Base-by-base conservation (phyloP, 2,113 vertebrate genomes). In the Nansenia antarctica region DNA sequence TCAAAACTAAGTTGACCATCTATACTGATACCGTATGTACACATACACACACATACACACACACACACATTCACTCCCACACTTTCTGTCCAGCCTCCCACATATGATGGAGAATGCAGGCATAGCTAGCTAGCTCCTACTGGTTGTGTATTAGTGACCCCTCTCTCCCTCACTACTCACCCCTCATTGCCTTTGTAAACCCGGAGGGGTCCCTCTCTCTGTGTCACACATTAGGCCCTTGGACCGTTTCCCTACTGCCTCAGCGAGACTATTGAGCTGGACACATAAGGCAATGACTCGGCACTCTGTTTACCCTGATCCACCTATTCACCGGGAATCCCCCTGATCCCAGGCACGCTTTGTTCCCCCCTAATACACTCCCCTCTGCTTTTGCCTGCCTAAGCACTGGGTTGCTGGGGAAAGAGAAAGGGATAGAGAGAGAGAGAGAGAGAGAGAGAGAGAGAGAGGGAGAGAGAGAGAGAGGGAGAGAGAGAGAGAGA, bases 241-340 rank as follows among this genome's bases (percentile, higher is more conserved):
- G 92, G 87, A 90, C 63, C 35, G 67, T 79, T 90, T 92, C 80
- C 81, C 84, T 87, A 87, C 85, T 88, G 76, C 89, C 94, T 96
- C 94, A 96, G 92, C 93, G 91, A 90, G 87, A 93, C 92, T 93
- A 90, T 94, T 94, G 91, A 95, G 85, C 81, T 74, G 67, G 80
- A 83, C 78, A 91, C 91, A 87, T 85, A 85, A 49, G 86, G 85
- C 88, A 82, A 79, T 85, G 85, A 90, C 86, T 80, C 79, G 86
- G 86, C 86, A 84, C 81, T 94, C 94, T 94, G 91, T 91, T 90
- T 75, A 73, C 82, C 80, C 82, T 90, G 83, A 92, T 93, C 87
- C 87, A 74, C 70, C 90, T 76, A 81, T 89, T 85, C 83, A 84
- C 69, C 76, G 82, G 77, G 88, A 67, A 82, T 87, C 88, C 85